Evolutionary conservation across 2,797 vertebrate genomes (phyloP).

Genomic region (Sphenodon punctatus): DNA sequence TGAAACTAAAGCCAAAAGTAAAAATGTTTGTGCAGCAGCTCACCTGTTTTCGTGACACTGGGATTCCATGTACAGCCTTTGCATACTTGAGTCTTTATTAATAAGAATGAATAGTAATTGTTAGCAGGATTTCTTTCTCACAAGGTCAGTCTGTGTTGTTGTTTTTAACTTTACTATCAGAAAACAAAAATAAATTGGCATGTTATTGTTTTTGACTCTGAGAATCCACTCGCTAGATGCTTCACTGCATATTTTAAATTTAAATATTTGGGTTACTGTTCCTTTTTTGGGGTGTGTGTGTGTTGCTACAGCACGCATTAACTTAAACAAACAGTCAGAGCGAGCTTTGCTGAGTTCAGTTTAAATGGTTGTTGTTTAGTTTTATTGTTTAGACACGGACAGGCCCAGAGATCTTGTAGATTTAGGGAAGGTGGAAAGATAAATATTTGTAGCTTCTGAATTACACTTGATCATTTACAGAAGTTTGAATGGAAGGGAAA

Average conservation of each 20-base stretch:
- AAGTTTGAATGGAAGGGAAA: background rate
- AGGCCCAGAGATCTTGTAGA: background rate
- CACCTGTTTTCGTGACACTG: slow-evolving; percentile 51
- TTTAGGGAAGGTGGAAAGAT: background rate
- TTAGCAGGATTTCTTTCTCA: slow-evolving; percentile 16
- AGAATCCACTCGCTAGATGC: slow-evolving; percentile 2
- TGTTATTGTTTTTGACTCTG: background rate
- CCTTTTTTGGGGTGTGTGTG: background rate
- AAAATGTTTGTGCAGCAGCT: slow-evolving; percentile 50
- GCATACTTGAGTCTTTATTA: slow-evolving; percentile 37
- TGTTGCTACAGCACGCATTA: no score
- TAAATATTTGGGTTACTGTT: slow-evolving; percentile 11
- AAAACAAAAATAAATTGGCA: background rate
- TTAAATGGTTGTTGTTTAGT: background rate
- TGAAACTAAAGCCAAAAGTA: slow-evolving; percentile 44
- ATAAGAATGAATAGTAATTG: slow-evolving; percentile 20
- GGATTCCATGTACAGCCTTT: slow-evolving; percentile 15
- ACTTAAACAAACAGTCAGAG: no score
- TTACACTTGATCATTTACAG: background rate
- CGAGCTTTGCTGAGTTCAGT: background rate
- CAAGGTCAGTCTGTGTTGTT: slow-evolving; percentile 7
- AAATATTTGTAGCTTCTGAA: background rate
- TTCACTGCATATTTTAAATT: background rate
- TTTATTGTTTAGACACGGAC: background rate
- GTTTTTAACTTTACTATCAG: slow-evolving; percentile 17